Conservation (phyloP, 2,888 invertebrate species). For the Cheilosia variabilis region DNA sequence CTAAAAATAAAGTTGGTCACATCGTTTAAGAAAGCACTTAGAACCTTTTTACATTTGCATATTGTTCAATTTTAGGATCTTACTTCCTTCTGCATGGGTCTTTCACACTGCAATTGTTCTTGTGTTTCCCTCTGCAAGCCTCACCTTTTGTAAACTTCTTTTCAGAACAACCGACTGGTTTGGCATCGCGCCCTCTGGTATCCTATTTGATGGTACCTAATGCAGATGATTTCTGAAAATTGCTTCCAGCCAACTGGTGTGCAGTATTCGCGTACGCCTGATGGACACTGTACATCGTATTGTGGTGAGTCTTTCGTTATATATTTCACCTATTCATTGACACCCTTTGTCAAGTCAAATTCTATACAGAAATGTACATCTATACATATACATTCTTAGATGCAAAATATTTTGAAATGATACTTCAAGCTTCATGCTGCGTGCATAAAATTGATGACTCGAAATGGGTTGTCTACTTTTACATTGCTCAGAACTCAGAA, state of each 20-base stretch:
- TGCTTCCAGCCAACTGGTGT: slow-evolving; percentile 74
- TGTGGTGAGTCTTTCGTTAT: slow-evolving; percentile 68
- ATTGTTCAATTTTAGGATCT: background rate
- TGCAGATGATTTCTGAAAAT: slow-evolving; percentile 70
- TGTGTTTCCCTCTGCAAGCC: slow-evolving; percentile 73
- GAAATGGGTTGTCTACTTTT: background rate
- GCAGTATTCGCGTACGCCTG: slow-evolving; percentile 57
- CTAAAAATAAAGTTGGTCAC: too few species aligned
- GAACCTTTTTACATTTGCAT: background rate
- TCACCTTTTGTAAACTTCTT: slow-evolving; percentile 75
- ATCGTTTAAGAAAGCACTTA: background rate
- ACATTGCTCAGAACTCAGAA: background rate
- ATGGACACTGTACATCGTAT: slow-evolving; percentile 32
- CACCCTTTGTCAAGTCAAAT: slow-evolving; percentile 28
- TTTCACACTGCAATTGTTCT: slow-evolving; percentile 62
- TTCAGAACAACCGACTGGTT: slow-evolving; percentile 69
- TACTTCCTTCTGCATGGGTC: slow-evolving; percentile 58
- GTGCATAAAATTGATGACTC: background rate
- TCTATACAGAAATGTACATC: slow-evolving; percentile 12
- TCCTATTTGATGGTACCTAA: slow-evolving; percentile 67
- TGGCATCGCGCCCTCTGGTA: slow-evolving; percentile 62
- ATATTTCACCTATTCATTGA: slow-evolving; percentile 26
- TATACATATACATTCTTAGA: background rate
- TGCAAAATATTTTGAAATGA: background rate
- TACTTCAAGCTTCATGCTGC: background rate